Percentiles rank a stretch among this genome's conserved stretches.
Evolutionary conservation across 2,113 vertebrate genomes (phyloP).

Genomic region (Haplochromis burtoni): DNA sequence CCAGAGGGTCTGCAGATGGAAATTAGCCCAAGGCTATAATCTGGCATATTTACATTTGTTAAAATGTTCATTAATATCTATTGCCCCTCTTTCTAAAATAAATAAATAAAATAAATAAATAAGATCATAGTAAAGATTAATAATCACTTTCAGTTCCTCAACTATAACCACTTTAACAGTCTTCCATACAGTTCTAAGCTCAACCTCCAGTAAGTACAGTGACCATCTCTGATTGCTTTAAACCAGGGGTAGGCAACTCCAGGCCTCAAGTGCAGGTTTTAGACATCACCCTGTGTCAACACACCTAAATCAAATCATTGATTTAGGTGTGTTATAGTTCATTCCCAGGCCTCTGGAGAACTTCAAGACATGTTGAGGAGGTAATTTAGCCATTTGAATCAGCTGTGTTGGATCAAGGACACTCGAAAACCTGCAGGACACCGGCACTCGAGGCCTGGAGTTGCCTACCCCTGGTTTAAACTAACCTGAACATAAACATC

Average conservation of each 20-base stretch:
- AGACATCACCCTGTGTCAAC: background rate
- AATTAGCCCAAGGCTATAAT: too few species aligned
- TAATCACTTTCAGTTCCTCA: background rate
- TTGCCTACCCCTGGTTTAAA: background rate
- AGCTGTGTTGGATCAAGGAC: background rate
- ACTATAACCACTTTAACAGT: background rate
- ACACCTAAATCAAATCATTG: background rate
- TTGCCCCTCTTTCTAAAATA: too few species aligned
- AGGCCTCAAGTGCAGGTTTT: background rate
- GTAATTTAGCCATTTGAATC: background rate
- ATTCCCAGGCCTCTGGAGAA: background rate
- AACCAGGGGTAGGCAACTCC: background rate
- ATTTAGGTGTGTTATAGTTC: too few species aligned
- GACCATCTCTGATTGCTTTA: background rate
- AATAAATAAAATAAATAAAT: too few species aligned
- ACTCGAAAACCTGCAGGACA: background rate
- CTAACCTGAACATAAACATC: background rate
- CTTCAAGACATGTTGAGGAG: background rate
- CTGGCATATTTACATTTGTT: too few species aligned
- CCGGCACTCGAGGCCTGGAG: background rate
- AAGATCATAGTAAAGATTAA: background rate
- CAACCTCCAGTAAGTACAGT: background rate
- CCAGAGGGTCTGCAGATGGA: too few species aligned
- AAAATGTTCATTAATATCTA: too few species aligned
- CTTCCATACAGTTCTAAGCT: background rate